phyloP scores from a whole-genome alignment of 2,888 invertebrate species.

The Pristionchus japonicus region DNA sequence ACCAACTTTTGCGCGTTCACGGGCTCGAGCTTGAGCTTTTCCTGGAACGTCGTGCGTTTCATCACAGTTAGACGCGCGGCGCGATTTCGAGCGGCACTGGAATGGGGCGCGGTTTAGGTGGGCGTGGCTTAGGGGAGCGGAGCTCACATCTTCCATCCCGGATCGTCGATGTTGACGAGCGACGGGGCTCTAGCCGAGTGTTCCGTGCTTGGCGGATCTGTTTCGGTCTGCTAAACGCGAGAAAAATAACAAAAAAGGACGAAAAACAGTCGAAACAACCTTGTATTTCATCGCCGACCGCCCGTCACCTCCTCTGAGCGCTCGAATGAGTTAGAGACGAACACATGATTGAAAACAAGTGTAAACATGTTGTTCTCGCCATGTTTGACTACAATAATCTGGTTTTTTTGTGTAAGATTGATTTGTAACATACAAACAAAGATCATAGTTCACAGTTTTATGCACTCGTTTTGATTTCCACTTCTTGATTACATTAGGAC shows the following conservation, averaged over 20 bases:
- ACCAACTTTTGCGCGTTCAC: background rate
- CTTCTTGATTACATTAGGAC: background rate
- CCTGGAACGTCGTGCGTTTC: conserved; percentile 24
- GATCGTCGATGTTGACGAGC: background rate
- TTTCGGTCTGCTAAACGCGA: background rate
- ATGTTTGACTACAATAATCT: too few relatives aligned
- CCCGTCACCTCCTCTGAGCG: background rate
- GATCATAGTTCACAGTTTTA: background rate
- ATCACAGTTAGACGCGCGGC: background rate
- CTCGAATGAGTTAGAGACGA: background rate
- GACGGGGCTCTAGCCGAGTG: background rate
- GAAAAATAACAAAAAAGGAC: background rate
- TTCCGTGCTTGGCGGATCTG: background rate
- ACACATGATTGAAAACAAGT: background rate
- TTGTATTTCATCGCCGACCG: conserved; percentile 20
- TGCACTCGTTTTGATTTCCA: background rate
- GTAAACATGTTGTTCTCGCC: too few relatives aligned
- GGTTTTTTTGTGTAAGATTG: background rate
- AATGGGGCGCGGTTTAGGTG: background rate
- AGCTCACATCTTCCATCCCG: background rate
- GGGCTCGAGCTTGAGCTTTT: background rate
- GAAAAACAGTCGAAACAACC: background rate
- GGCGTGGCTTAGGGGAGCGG: background rate
- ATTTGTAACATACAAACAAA: too few relatives aligned
- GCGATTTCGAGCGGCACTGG: background rate